Conservation (phyloP, 2,113 vertebrate genomes). For the Micronycteris hirsuta region DNA sequence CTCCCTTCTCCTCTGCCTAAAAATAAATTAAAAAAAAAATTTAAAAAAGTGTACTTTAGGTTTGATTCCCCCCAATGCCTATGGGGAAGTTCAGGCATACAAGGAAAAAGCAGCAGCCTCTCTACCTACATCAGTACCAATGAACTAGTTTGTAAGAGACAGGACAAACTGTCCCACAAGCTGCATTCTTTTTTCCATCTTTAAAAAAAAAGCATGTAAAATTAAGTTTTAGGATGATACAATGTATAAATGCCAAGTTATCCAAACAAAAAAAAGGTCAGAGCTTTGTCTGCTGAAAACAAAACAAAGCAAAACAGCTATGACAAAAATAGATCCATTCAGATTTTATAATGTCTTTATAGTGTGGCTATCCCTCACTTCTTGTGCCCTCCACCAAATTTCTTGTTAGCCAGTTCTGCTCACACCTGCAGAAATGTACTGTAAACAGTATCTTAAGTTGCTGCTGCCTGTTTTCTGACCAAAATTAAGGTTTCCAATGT, state of each 20-base stretch:
- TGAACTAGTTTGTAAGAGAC: not conserved
- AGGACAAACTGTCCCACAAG: not conserved
- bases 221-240: not conserved
- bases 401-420: not conserved
- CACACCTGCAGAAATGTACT: not conserved
- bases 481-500: not conserved
- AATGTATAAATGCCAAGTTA: not conserved
- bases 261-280: constrained; percentile 9
- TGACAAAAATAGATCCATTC: not conserved
- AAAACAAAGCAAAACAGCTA: not conserved
- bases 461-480: not conserved
- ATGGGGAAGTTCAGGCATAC: not conserved
- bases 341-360: not conserved
- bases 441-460: not conserved
- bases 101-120: not conserved
- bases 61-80: constrained; percentile 12
- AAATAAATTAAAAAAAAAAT: too few species aligned
- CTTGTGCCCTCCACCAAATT: not conserved
- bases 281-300: not conserved
- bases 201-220: not conserved
- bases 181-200: not conserved
- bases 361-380: not conserved
- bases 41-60: not conserved
- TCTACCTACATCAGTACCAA: not conserved
- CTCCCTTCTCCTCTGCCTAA: too few species aligned